These are phyloP conservation scores for Myotis pilosus DNA, from an alignment of 2,797 vertebrate genomes.

Conservation along the genomic window DNA sequence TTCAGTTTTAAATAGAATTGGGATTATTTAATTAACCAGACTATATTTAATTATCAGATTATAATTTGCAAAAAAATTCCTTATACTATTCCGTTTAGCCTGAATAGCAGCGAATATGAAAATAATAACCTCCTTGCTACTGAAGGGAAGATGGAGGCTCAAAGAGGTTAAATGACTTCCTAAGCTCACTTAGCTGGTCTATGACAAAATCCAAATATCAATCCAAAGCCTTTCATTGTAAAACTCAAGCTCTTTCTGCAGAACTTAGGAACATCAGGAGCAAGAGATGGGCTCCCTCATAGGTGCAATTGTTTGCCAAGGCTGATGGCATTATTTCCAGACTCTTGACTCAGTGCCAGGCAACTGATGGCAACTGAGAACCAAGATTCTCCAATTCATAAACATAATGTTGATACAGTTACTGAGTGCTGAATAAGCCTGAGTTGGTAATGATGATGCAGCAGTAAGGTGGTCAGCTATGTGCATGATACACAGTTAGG, in stretches of 20 bases:
- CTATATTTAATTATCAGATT: background rate
- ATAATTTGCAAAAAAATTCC: background rate
- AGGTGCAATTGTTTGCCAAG: background rate
- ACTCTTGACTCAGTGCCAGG: background rate
- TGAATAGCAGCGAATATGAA: background rate
- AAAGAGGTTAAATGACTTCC: background rate
- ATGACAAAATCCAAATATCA: background rate
- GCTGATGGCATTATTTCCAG: background rate
- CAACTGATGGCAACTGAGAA: background rate
- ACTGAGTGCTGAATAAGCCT: background rate
- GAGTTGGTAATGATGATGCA: background rate
- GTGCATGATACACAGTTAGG: background rate
- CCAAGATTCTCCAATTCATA: background rate
- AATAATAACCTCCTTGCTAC: background rate
- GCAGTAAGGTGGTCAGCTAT: background rate
- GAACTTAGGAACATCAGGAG: background rate
- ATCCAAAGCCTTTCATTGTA: background rate
- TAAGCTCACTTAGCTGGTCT: background rate
- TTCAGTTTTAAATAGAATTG: background rate
- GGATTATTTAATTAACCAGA: background rate
- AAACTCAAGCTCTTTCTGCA: background rate
- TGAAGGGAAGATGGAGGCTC: slow-evolving; percentile 8
- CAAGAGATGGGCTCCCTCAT: background rate
- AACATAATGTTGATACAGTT: background rate
- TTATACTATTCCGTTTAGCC: background rate